Conservation (phyloP, 2,888 invertebrate species). For the Agrochola circellaris region DNA sequence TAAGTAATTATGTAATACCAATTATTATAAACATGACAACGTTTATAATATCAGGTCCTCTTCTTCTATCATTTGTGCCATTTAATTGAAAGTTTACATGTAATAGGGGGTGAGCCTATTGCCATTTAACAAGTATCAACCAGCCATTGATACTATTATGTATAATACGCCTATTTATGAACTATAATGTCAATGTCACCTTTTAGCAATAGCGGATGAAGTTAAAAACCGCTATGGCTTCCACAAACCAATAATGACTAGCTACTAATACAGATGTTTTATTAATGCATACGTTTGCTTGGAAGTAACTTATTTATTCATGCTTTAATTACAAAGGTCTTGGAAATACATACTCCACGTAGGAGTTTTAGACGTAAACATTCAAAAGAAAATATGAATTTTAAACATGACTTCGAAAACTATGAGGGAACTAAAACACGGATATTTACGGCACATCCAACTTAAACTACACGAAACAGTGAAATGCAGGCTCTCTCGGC, state of each 20-base stretch:
- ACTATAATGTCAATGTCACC: not conserved
- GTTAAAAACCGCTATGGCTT: too few species aligned
- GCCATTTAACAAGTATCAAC: not conserved
- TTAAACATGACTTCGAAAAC: conserved; percentile 17
- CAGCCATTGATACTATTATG: not conserved
- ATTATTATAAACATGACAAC: too few species aligned
- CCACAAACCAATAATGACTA: not conserved
- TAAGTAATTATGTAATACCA: too few species aligned
- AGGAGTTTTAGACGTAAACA: not conserved
- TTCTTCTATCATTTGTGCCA: too few species aligned
- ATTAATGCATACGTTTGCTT: not conserved
- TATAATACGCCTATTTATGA: too few species aligned
- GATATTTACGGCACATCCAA: conserved; percentile 17
- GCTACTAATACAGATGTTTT: not conserved
- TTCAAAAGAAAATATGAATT: not conserved
- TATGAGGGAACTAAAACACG: conserved; percentile 9
- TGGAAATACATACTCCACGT: not conserved
- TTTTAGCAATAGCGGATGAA: not conserved
- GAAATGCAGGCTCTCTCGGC: conserved; percentile 25
- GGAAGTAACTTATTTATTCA: not conserved
- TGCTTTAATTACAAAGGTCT: not conserved
- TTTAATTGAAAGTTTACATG: too few species aligned
- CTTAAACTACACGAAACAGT: conserved; percentile 29
- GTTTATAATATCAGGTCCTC: too few species aligned
- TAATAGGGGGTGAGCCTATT: not conserved